A percentile compares a stretch with the other conserved stretches of the same genome.
Conservation (phyloP, 1,140 invertebrate species). For the Sitodiplosis mosellana region DNA sequence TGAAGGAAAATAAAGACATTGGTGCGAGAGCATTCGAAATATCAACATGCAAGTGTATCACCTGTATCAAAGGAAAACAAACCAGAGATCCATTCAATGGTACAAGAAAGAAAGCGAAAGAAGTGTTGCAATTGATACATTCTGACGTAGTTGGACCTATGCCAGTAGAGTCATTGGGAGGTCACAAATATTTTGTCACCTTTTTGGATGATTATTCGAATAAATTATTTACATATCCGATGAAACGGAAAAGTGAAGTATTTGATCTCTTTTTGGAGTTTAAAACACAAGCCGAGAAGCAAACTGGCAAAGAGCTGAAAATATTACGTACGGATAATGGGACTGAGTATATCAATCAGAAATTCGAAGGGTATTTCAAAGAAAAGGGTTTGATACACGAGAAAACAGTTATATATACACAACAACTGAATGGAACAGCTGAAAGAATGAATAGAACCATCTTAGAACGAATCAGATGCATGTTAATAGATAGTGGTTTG, state of each 20-base stretch:
- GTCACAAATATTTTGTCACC: slow-evolving; percentile 17
- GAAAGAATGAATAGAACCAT: slow-evolving; percentile 6
- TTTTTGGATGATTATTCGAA: slow-evolving; percentile 24
- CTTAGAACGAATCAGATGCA: slow-evolving; percentile 14
- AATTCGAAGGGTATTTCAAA: slow-evolving; percentile 2
- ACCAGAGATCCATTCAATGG: neutral
- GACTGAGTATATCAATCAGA: slow-evolving; percentile 14
- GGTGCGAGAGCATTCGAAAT: neutral
- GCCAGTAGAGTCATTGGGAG: slow-evolving; percentile 14
- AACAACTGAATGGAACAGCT: slow-evolving; percentile 8
- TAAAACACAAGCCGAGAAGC: slow-evolving; percentile 9
- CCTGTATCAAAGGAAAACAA: slow-evolving; percentile 5
- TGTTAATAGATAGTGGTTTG: slow-evolving; percentile 7
- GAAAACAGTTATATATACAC: slow-evolving; percentile 6
- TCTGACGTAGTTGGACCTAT: slow-evolving; percentile 15
- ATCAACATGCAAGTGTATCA: too few species aligned
- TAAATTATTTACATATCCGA: slow-evolving; percentile 23
- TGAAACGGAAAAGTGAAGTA: slow-evolving; percentile 13
- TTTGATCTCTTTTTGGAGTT: slow-evolving; percentile 14
- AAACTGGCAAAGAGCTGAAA: slow-evolving; percentile 12
- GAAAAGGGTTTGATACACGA: slow-evolving; percentile 7
- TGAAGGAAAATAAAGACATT: neutral
- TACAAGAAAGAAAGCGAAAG: neutral
- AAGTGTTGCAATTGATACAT: slow-evolving; percentile 11
- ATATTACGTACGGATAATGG: slow-evolving; percentile 20